Evolutionary conservation across 2,797 vertebrate genomes (phyloP).

Genomic region (Thalassophryne amazonica): DNA sequence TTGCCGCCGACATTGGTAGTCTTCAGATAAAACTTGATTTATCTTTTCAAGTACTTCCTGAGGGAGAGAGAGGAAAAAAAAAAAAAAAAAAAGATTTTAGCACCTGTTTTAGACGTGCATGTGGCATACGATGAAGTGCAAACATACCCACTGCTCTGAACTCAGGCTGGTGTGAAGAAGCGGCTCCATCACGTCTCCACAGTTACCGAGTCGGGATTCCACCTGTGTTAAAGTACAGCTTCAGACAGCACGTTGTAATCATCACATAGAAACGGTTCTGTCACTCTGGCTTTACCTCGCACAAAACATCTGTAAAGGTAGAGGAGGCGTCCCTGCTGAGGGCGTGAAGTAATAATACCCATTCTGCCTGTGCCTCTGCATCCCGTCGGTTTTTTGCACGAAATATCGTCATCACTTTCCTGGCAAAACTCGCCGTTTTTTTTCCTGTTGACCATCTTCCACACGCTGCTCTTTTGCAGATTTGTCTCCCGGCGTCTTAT

Average conservation of each 20-base stretch:
- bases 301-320: conserved; percentile 48
- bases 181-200: conserved; percentile 44
- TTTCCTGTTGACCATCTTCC: background rate
- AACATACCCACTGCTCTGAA: conserved; percentile 76
- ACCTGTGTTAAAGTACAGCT: conserved; percentile 56
- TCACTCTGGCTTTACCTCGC: conserved; percentile 32
- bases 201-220: conserved; percentile 47
- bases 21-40: conserved; percentile 60
- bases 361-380: conserved; percentile 58
- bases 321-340: conserved; percentile 71
- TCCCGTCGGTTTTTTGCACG: conserved; percentile 5
- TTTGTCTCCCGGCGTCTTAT: conserved; percentile 11
- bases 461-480: conserved; percentile 64
- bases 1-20: conserved; percentile 80
- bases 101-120: background rate
- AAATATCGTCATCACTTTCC: conserved; percentile 13
- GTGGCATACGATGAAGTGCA: background rate
- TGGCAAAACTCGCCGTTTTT: conserved; percentile 13
- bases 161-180: conserved; percentile 65
- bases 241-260: background rate
- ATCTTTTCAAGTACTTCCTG: conserved; percentile 61
- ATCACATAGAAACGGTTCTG: background rate
- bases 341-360: conserved; percentile 63
- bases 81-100: background rate
- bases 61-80: conserved; percentile 1